Conservation (phyloP, 2,797 vertebrate species). For the Anguilla obscura region DNA sequence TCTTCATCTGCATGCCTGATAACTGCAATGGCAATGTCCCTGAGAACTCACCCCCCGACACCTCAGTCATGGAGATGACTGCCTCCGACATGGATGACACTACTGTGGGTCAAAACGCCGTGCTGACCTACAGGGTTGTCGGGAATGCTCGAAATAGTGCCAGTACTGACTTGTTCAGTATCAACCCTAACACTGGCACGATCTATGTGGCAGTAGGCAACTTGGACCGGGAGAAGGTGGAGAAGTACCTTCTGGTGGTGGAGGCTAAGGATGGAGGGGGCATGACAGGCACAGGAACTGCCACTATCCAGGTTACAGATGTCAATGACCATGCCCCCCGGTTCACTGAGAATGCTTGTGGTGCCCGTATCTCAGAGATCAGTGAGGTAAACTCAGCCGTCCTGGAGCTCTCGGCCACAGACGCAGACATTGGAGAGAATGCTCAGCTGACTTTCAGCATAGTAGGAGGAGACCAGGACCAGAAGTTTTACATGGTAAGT, state of each 20-base stretch:
- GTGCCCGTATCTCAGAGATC: slow-evolving; percentile 74
- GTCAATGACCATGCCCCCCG: slow-evolving; percentile 82
- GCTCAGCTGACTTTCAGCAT: slow-evolving; percentile 82
- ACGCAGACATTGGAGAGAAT: slow-evolving; percentile 79
- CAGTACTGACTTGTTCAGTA: slow-evolving; percentile 72
- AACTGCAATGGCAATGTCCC: slow-evolving; percentile 79
- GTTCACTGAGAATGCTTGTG: slow-evolving; percentile 75
- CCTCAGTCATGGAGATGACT: slow-evolving; percentile 84
- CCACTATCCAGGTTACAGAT: slow-evolving; percentile 80
- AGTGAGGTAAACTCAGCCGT: slow-evolving; percentile 74
- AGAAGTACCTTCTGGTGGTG: slow-evolving; percentile 77
- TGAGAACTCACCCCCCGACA: slow-evolving; percentile 78
- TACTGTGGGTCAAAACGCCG: slow-evolving; percentile 82
- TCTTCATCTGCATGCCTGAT: slow-evolving; percentile 77
- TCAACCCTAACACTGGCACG: slow-evolving; percentile 77
- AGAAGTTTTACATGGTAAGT: slow-evolving; percentile 85
- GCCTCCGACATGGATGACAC: slow-evolving; percentile 84
- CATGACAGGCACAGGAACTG: slow-evolving; percentile 81
- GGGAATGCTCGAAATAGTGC: slow-evolving; percentile 63
- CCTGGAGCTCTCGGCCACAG: slow-evolving; percentile 76
- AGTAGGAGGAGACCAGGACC: slow-evolving; percentile 80
- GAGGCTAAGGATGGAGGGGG: slow-evolving; percentile 88
- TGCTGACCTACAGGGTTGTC: slow-evolving; percentile 80
- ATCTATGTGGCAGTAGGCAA: slow-evolving; percentile 71
- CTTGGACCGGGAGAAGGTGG: slow-evolving; percentile 81